Evolutionary conservation across 1,140 invertebrate species (phyloP), one percentile per base, ranked within the genome.

Genomic region (Formica selysi): DNA sequence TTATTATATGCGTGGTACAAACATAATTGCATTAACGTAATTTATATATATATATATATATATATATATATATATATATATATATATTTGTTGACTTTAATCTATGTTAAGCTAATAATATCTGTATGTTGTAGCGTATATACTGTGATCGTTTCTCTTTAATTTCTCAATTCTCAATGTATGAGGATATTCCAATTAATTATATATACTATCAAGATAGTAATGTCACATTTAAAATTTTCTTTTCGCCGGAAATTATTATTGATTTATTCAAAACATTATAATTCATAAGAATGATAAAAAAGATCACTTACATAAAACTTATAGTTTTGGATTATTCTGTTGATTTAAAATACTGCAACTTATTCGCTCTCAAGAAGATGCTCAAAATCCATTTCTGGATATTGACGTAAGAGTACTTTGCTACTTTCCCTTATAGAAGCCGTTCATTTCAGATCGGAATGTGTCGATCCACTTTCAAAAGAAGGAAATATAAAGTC

Each of bases 301-400:
- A 13, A 64, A 11, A 16, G 36, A 22, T 6, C n/a, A 26, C 13
- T 38, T 22, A 29, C 32, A 41, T 65, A 76, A 26, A 71, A n/a
- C 32, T 26, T 41, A 57, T 51, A 19, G 2, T 16, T 29, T 7
- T 3, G 36, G 5, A 76, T 41, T 76, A 36, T 41, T 38, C 48
- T 41, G 32, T 22, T 57, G 19, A 11, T 22, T 6, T 22, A 61
- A 81, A 32, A 29, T 44, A 73, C n/a, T 6, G 19, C 32, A 38
- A 54, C 11, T 36, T 19, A 29, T 62, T 83, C n/a, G 38, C 29
- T 36, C 76, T 38, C 48, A 32, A 19, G 76, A n/a, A 64, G n/a
- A 61, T 44, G n/a, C 68, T 74, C 41, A 73, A 83, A 83, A 83
- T 44, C 54, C 79, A 73, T 83, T 73, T 32, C 68, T 83, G 29